A percentile compares a stretch with the other conserved stretches of the same genome.
Conservation (phyloP, 2,888 invertebrate species). For the Ormyrus labotus region DNA sequence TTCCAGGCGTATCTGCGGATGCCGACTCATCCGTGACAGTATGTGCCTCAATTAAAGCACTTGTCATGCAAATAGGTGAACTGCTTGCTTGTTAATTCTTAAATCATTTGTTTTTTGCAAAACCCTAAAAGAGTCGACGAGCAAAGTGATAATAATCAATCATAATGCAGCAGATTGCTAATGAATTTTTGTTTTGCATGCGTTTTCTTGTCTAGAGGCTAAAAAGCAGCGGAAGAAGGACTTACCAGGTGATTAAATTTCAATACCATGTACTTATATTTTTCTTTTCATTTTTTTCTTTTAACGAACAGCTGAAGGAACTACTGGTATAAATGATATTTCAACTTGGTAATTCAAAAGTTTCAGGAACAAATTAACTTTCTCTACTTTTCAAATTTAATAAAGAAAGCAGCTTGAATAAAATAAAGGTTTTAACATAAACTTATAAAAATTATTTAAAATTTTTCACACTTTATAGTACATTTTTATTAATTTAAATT, state of each 20-base stretch:
- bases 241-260: constrained; percentile 87
- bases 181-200: constrained; percentile 75
- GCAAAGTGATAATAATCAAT: constrained; percentile 51
- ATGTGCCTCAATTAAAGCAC: neutral
- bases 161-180: constrained; percentile 68
- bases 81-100: constrained; percentile 37
- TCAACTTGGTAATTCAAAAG: constrained; percentile 49
- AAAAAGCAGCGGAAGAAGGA: constrained; percentile 97
- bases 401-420: constrained; percentile 49
- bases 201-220: constrained; percentile 83
- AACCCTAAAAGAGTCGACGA: constrained; percentile 48
- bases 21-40: neutral
- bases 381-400: constrained; percentile 50
- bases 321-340: constrained; percentile 54
- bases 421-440: constrained; percentile 40
- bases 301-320: constrained; percentile 56
- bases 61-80: constrained; percentile 4
- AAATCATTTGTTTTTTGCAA: constrained; percentile 43
- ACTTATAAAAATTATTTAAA: constrained; percentile 25
- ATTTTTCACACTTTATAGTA: constrained; percentile 8
- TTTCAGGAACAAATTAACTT: constrained; percentile 51
- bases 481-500: constrained; percentile 30
- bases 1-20: too few species aligned
- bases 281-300: constrained; percentile 44
- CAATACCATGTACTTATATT: constrained; percentile 58